Percentiles rank a stretch among this genome's conserved stretches.
Evolutionary conservation across 1,140 invertebrate species (phyloP).

Genomic region (Drosophila kurseongensis): DNA sequence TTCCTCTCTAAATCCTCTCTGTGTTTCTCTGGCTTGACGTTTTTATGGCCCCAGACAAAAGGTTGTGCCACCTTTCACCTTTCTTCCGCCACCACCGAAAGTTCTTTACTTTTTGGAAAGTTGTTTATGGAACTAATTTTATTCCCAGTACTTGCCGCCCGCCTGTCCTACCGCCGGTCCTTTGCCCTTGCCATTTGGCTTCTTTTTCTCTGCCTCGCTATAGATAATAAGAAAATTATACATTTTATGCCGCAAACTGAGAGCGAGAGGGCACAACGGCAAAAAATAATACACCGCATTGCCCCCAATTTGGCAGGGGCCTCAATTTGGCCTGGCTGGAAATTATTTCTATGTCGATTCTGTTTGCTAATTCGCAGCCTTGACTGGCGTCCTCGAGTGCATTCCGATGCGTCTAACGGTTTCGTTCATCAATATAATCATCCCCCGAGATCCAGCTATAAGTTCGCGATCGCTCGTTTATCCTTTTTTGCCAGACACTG

Average conservation of each 20-base stretch:
- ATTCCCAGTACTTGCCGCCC: slow-evolving; percentile 47
- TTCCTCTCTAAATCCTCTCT: slow-evolving; percentile 42
- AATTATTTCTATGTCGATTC: slow-evolving; percentile 62
- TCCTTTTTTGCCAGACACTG: slow-evolving; percentile 55
- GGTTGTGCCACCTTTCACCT: slow-evolving; percentile 48
- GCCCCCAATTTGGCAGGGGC: slow-evolving; percentile 69
- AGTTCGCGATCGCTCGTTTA: slow-evolving; percentile 50
- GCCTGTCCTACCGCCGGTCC: slow-evolving; percentile 18
- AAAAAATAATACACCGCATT: slow-evolving; percentile 73
- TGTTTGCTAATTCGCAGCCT: slow-evolving; percentile 34
- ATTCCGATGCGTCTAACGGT: slow-evolving; percentile 81
- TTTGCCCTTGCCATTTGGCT: slow-evolving; percentile 43
- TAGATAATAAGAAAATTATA: slow-evolving; percentile 84
- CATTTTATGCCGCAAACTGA: slow-evolving; percentile 70
- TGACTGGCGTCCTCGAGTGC: slow-evolving; percentile 50
- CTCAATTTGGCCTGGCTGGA: slow-evolving; percentile 66
- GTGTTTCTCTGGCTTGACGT: slow-evolving; percentile 30
- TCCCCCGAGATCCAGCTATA: slow-evolving; percentile 17
- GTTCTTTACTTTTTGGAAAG: slow-evolving; percentile 71
- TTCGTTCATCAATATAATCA: slow-evolving; percentile 58
- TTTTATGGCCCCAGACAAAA: slow-evolving; percentile 71
- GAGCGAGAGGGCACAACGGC: slow-evolving; percentile 13
- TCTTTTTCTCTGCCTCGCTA: slow-evolving; percentile 29
- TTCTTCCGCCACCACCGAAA: slow-evolving; percentile 20
- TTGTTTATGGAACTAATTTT: slow-evolving; percentile 83